Base-by-base conservation (phyloP, 1,140 invertebrate genomes). In the Hydropsyche tenuis region DNA sequence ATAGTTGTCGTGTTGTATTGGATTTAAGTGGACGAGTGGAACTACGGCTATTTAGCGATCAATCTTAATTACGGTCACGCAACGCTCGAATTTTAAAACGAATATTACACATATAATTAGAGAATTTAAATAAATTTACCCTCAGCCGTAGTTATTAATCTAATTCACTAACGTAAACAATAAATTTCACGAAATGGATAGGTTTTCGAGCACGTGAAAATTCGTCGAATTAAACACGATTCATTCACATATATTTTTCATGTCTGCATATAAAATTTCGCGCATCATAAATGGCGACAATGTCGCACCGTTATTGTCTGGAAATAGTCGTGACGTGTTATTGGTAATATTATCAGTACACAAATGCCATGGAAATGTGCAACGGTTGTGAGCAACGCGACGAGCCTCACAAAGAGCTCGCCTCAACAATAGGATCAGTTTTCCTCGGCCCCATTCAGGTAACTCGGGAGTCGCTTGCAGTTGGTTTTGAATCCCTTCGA, bases 401-500 rank as follows among this genome's bases (percentile, higher is more conserved):
- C 23, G 56, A 60, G 20, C 23, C 22, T 60, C 23, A 60, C 56
- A 60, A 60, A 60, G 20, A 18, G 22, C 56, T 25, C 23, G 20
- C 23, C 56, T 25, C 56, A 60, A 60, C 56, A 60, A 60, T 60
- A n/a, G 56, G 23, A 60, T 60, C 56, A 27, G 56, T 60, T 60
- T 25, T 60, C 56, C 56, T 60, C 23, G 30, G 18, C 22, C 20
- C 56, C 22, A 60, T 60, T 60, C 56, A 60, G 23, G 56, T 20
- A 20, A 60, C 56, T 18, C 12, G 18, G 56, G 14, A 12, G 56
- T 37, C 56, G 18, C 22, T 60, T 60, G 18, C 20, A 60, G 23
- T 27, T 9, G 56, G 22, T 60, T 60, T 60, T 23, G 22, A 60
- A 14, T 20, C 56, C 56, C 22, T 20, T 60, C 22, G 23, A 25